A percentile compares a stretch with the other conserved stretches of the same genome.
phyloP scores from a whole-genome alignment of 1,140 invertebrate species.

The Galendromus occidentalis region DNA sequence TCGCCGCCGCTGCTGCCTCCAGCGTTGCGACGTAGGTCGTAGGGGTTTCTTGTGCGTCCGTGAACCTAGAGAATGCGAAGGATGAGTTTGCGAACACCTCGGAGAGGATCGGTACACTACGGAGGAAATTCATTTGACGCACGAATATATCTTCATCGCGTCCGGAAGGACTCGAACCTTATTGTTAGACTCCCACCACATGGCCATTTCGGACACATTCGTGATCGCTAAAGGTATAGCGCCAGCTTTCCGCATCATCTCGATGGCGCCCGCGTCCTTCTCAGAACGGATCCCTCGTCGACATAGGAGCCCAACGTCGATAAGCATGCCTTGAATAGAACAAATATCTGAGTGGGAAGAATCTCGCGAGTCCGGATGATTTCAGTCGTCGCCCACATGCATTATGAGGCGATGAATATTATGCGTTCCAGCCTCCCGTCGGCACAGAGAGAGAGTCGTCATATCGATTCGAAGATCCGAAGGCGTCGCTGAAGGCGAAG shows the following conservation, averaged over 20 bases:
- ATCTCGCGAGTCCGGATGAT: too few species aligned
- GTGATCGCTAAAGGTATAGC: conserved; percentile 57
- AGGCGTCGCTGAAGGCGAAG: too few species aligned
- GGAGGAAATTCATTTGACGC: not conserved
- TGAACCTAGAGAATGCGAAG: not conserved
- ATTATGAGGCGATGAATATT: too few species aligned
- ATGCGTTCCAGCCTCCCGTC: too few species aligned
- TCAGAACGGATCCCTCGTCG: conserved; percentile 36
- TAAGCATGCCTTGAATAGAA: conserved; percentile 37
- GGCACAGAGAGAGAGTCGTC: too few species aligned
- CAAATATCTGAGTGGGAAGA: too few species aligned
- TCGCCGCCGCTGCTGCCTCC: conserved; percentile 20
- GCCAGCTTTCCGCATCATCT: conserved; percentile 39
- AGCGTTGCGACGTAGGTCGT: not conserved
- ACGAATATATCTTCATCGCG: not conserved
- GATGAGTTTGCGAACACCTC: not conserved
- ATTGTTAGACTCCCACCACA: conserved; percentile 71
- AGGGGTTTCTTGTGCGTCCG: conserved; percentile 12
- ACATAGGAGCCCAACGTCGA: conserved; percentile 39
- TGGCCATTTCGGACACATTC: conserved; percentile 62
- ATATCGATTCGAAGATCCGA: too few species aligned
- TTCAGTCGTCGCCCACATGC: too few species aligned
- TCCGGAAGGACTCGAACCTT: conserved; percentile 45
- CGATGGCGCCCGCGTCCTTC: conserved; percentile 43
- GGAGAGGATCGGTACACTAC: not conserved